phyloP scores from a whole-genome alignment of 2,113 vertebrate genomes.

The Mesocricetus auratus region DNA sequence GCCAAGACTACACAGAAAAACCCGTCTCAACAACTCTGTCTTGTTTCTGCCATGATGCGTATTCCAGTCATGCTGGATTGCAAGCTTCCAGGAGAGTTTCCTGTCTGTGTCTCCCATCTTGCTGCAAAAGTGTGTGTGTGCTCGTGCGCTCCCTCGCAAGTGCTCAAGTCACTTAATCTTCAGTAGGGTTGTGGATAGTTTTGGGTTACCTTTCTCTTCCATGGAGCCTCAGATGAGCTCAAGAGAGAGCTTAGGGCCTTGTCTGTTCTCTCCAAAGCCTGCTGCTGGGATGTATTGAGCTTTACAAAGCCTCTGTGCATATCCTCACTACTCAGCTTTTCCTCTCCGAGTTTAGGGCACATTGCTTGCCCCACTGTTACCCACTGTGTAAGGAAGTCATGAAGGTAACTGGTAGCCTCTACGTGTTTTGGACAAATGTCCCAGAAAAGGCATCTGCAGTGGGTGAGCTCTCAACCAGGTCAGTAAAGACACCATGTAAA shows the following conservation, averaged over 20 bases:
- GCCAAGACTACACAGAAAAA: neutral
- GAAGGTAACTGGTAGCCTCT: neutral
- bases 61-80: neutral
- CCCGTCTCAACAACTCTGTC: neutral
- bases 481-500: neutral
- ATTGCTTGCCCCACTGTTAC: neutral
- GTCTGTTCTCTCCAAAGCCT: neutral
- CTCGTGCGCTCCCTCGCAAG: rapidly evolving
- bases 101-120: neutral
- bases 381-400: neutral
- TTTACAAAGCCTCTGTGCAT: neutral
- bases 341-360: neutral
- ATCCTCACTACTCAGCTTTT: neutral
- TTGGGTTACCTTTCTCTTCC: neutral
- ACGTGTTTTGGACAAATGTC: neutral
- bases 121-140: neutral
- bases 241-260: neutral
- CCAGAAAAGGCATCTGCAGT: neutral
- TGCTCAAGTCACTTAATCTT: neutral
- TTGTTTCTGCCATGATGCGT: neutral
- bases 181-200: neutral
- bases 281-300: neutral
- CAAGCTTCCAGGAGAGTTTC: neutral
- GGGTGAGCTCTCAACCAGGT: neutral
- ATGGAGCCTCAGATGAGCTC: neutral